phyloP scores from a whole-genome alignment of 64 coral and sea anemone species.

The Actinia equina region DNA sequence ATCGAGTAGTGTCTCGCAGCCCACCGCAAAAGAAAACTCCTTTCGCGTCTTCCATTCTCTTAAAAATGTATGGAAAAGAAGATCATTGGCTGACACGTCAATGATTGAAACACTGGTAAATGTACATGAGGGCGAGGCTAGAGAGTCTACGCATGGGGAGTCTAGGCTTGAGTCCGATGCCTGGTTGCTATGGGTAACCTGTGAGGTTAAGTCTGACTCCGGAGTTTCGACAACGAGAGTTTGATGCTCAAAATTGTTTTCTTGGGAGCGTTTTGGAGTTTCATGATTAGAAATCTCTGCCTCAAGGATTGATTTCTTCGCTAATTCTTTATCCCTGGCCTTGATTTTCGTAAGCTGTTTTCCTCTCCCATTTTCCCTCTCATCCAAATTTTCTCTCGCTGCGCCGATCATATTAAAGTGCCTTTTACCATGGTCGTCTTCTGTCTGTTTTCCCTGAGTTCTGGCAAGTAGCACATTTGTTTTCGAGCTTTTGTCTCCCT shows the following conservation, averaged over 20 bases:
- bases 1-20: conserved; percentile 32
- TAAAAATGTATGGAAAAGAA: conserved; percentile 51
- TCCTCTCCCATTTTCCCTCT: neutral
- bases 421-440: neutral
- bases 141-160: neutral
- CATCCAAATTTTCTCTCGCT: neutral
- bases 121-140: conserved; percentile 15
- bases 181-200: neutral
- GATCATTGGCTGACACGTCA: conserved; percentile 42
- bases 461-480: neutral
- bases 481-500: neutral
- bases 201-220: neutral
- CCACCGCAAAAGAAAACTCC: conserved; percentile 47
- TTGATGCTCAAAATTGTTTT: neutral
- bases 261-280: neutral
- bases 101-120: conserved; percentile 30
- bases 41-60: conserved; percentile 50
- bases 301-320: neutral
- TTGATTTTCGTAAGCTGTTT: neutral
- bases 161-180: neutral
- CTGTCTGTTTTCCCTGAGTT: neutral
- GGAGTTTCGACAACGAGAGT: conserved; percentile 2
- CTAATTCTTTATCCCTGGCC: too few species aligned
- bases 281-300: neutral
- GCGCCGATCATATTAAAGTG: neutral